Percentiles rank a stretch among this genome's conserved stretches.
Conservation (phyloP, 2,888 invertebrate genomes). For the Geotrupes spiniger region DNA sequence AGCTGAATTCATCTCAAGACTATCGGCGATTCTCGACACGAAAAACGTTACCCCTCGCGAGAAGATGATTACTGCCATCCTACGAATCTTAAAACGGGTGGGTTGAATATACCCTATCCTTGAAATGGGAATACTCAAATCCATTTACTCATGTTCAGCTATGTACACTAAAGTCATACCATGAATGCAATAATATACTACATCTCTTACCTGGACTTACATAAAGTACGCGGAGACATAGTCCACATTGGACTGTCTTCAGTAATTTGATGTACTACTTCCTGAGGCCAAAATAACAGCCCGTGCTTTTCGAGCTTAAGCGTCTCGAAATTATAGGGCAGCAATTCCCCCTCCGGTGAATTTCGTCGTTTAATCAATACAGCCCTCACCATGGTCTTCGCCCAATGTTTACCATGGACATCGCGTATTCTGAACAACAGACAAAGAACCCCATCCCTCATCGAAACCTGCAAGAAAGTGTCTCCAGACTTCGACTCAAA, state of each 20-base stretch:
- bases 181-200: too few species aligned
- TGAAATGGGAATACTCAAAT: too few species aligned
- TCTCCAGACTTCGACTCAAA: too few species aligned
- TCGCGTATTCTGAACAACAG: slow-evolving; percentile 81
- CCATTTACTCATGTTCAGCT: too few species aligned
- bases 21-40: too few species aligned
- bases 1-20: too few species aligned
- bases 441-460: slow-evolving; percentile 61
- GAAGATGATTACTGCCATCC: too few species aligned
- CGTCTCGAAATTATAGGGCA: slow-evolving; percentile 71
- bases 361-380: slow-evolving; percentile 60
- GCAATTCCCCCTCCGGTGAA: slow-evolving; percentile 64
- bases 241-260: slow-evolving; percentile 73
- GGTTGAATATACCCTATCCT: too few species aligned
- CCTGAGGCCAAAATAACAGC: slow-evolving; percentile 78
- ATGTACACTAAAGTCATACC: too few species aligned
- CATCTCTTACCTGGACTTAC: slow-evolving; percentile 53
- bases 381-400: slow-evolving; percentile 66
- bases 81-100: too few species aligned
- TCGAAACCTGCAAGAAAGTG: slow-evolving; percentile 35
- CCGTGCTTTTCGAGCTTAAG: slow-evolving; percentile 64
- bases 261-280: slow-evolving; percentile 80
- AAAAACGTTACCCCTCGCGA: too few species aligned
- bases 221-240: slow-evolving; percentile 71
- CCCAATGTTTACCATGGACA: slow-evolving; percentile 55